A percentile compares a stretch with the other conserved stretches of the same genome.
Evolutionary conservation across 2,797 vertebrate genomes (phyloP).

Genomic region (Pyrocephalus nanus): DNA sequence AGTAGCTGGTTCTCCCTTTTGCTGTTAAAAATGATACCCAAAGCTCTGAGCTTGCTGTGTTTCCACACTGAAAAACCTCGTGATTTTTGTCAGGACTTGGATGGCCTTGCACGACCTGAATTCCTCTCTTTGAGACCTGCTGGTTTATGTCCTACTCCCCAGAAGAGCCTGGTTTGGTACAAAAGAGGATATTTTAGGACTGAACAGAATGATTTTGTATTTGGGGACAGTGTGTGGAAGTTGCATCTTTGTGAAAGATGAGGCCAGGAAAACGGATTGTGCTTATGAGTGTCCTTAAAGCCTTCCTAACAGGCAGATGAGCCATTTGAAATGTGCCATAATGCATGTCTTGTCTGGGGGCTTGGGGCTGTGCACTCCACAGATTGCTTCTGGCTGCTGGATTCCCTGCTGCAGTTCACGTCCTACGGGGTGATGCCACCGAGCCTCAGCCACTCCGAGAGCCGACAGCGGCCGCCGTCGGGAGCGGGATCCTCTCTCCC

Average conservation of each 20-base stretch:
- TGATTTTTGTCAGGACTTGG: not conserved
- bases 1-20: not conserved
- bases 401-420: conserved; percentile 94
- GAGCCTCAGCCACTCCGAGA: conserved; percentile 93
- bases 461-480: conserved; percentile 83
- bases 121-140: not conserved
- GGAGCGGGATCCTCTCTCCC: conserved; percentile 82
- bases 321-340: not conserved
- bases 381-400: conserved; percentile 99
- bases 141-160: not conserved
- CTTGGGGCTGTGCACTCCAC: not conserved
- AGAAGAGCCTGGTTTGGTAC: not conserved
- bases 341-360: not conserved
- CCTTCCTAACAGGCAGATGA: not conserved
- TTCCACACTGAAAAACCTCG: not conserved
- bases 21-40: not conserved
- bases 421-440: conserved; percentile 93
- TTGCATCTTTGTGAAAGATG: not conserved
- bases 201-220: not conserved
- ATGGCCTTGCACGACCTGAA: not conserved
- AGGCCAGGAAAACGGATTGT: not conserved
- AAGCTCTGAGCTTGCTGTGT: not conserved
- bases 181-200: not conserved
- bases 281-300: not conserved
- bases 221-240: not conserved